phyloP scores from a whole-genome alignment of 2,888 invertebrate genomes.

The Papilio demoleus region DNA sequence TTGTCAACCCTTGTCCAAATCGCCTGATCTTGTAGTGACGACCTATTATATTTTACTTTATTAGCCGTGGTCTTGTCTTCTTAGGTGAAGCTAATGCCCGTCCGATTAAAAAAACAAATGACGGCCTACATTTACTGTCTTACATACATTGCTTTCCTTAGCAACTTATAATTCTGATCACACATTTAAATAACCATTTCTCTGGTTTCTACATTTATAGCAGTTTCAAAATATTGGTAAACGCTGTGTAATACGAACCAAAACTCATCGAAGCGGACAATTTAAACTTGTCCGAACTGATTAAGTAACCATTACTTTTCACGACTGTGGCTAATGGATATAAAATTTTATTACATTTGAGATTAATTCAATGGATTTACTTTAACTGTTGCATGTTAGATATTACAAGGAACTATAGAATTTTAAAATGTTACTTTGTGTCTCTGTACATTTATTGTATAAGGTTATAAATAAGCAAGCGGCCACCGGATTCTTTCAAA shows the following conservation, averaged over 20 bases:
- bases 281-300: constrained; percentile 11
- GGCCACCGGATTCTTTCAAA: not conserved
- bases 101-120: too few relatives aligned
- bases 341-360: constrained; percentile 12
- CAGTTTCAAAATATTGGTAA: not conserved
- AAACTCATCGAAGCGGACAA: constrained; percentile 3
- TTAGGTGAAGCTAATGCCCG: too few relatives aligned
- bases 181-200: not conserved
- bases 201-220: not conserved
- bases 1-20: too few relatives aligned
- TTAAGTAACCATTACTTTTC: constrained; percentile 23
- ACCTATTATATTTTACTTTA: too few relatives aligned
- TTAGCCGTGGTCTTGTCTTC: too few relatives aligned
- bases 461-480: too few relatives aligned
- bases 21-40: too few relatives aligned
- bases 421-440: not conserved
- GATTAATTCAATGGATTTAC: constrained; percentile 1
- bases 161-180: not conserved
- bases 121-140: not conserved
- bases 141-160: not conserved
- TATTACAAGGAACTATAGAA: not conserved
- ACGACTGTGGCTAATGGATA: constrained; percentile 19
- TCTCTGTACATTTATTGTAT: not conserved
- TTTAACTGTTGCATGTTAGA: too few relatives aligned
- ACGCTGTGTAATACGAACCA: constrained; percentile 6